phyloP scores from a whole-genome alignment of 2,797 vertebrate genomes.

The Acridotheres tristis region DNA sequence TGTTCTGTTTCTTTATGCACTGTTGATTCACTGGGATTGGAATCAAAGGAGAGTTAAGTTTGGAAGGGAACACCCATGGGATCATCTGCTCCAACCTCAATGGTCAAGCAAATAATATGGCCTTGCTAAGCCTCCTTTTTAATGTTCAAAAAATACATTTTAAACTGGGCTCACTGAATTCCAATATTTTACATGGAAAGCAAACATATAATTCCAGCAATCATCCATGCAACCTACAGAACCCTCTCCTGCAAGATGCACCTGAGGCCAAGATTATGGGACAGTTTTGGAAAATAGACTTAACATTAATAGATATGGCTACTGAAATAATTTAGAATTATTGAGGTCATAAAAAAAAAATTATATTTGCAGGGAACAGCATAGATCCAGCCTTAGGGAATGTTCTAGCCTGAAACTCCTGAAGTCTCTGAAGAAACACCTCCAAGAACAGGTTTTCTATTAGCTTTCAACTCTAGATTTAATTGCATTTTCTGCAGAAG shows the following conservation, averaged over 20 bases:
- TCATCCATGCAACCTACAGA: not conserved
- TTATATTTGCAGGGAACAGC: not conserved
- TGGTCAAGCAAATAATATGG: not conserved
- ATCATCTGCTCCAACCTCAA: not conserved
- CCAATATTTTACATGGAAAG: not conserved
- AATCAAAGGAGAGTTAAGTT: not conserved
- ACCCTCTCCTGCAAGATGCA: not conserved
- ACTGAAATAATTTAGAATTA: not conserved
- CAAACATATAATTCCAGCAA: not conserved
- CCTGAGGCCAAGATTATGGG: not conserved
- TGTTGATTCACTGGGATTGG: not conserved
- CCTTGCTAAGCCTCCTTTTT: not conserved
- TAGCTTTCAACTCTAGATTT: not conserved
- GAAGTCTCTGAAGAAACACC: not conserved
- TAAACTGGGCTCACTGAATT: not conserved
- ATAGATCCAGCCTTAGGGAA: not conserved
- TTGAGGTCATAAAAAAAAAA: not conserved
- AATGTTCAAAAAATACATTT: not conserved
- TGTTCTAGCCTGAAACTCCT: not conserved
- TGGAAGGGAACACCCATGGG: not conserved
- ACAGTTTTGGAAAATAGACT: not conserved
- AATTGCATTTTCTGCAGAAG: not conserved
- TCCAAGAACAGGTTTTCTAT: not conserved
- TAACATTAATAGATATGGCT: not conserved
- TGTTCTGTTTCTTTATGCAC: not conserved